These are phyloP conservation scores for Manacus vitellinus DNA, from an alignment of 2,113 vertebrate species.

Conservation along the genomic window DNA sequence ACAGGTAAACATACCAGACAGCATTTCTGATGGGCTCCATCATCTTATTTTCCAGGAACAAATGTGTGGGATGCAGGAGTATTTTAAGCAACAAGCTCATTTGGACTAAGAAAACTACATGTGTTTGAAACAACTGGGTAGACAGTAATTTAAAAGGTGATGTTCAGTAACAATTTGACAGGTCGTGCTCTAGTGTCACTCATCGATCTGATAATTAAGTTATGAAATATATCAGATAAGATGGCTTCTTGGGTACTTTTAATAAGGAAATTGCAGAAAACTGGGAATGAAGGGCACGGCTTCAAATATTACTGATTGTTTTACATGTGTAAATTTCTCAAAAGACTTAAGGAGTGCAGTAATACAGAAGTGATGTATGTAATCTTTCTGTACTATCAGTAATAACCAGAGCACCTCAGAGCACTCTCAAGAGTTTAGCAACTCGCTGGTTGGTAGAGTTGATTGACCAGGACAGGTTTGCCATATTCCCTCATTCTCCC, in stretches of 20 bases:
- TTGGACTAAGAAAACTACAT: slow-evolving; percentile 53
- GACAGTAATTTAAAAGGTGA: slow-evolving; percentile 45
- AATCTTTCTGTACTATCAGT: background rate
- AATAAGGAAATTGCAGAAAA: slow-evolving; percentile 10
- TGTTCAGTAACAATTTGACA: slow-evolving; percentile 45
- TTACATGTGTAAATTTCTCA: background rate
- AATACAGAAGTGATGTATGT: background rate
- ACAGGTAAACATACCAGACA: slow-evolving; percentile 48
- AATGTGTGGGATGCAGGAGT: slow-evolving; percentile 61
- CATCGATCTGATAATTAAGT: background rate
- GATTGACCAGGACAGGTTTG: background rate
- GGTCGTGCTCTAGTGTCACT: background rate
- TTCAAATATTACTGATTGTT: slow-evolving; percentile 1
- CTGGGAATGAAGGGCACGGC: background rate
- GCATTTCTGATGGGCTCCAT: slow-evolving; percentile 54
- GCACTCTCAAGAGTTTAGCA: background rate
- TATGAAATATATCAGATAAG: background rate
- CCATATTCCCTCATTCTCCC: background rate
- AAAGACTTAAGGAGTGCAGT: background rate
- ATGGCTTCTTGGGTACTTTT: slow-evolving; percentile 17
- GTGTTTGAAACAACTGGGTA: slow-evolving; percentile 59
- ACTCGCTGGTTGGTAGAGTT: background rate
- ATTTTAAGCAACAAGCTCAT: slow-evolving; percentile 72
- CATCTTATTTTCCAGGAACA: slow-evolving; percentile 71
- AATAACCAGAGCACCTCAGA: background rate